A percentile compares a stretch with the other conserved stretches of the same genome.
Evolutionary conservation across 2,113 vertebrate species (phyloP).

Genomic region (Azemiops feae): DNA sequence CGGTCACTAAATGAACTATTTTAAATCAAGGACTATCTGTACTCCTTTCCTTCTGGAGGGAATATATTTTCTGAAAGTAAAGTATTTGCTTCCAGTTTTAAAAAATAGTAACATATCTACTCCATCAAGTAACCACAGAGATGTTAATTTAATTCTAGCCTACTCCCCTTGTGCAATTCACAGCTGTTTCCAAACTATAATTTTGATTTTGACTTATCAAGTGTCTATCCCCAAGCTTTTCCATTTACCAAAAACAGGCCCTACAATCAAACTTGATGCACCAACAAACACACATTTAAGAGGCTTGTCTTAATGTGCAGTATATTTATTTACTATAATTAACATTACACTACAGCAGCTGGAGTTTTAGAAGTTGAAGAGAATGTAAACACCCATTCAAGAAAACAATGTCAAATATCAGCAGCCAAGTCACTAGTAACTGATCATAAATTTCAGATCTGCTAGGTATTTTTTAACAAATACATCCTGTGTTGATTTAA

Average conservation of each 20-base stretch:
- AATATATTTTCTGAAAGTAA: neutral
- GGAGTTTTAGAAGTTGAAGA: neutral
- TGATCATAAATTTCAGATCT: neutral
- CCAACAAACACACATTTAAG: neutral
- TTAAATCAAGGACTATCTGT: too few species aligned
- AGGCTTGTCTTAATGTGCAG: neutral
- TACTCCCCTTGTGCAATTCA: conserved; percentile 2
- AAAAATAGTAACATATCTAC: neutral
- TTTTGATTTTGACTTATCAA: neutral
- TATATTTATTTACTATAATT: neutral
- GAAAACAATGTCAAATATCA: neutral
- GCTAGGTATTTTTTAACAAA: neutral
- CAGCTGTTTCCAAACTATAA: neutral
- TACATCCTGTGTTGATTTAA: neutral
- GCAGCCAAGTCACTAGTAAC: neutral
- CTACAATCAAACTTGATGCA: neutral
- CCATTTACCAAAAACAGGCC: neutral
- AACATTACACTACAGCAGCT: neutral
- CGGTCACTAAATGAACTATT: too few species aligned
- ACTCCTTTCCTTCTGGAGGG: neutral
- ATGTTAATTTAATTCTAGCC: conserved; percentile 22
- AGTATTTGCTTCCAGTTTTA: neutral
- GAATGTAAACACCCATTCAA: accelerated
- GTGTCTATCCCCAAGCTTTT: neutral
- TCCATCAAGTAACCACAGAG: neutral